Evolutionary conservation across 2,113 vertebrate species (phyloP), one percentile per base, ranked within the genome.

Genomic region (Grantiella picta): DNA sequence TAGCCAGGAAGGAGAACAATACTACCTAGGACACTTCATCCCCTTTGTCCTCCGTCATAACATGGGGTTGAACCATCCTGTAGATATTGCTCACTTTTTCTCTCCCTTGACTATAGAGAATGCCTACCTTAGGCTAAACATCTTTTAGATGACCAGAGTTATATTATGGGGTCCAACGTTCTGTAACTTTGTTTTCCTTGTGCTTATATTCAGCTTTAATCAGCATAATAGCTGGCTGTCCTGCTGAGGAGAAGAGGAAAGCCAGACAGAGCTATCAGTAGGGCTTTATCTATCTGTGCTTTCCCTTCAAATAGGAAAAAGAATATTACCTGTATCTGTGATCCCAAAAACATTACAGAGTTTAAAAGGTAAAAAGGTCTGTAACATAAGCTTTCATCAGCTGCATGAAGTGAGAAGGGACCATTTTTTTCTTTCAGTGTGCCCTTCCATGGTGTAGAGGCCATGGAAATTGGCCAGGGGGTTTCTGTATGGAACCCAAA

Each of bases 401-500:
- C 65, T 82, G 42, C 3, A 2, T 88, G 76, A 93, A 80, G 54
- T n/a, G 27, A 85, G 40, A 86, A 52, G 19, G 42, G 64, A 81
- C 68, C 28, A 49, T 83, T 95, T 82, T 63, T 88, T 35, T 79
- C 14, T 63, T 80, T 71, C 3, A 6, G 15, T 84, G 42, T 95
- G 90, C 35, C 90, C 87, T 94, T 95, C 64, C 60, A 78, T 36
- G 27, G 59, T 35, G 38, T 71, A 91, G 86, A 94, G 81, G 75
- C 91, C 38, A 10, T 96, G 94, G 95, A 95, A 90, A 65, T 84
- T 1, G 0, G 68, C 90, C 92, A 94, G 60, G 54, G 0, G 1
- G 65, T 83, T 93, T 96, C 60, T 95, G 33, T 73, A 42, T 70
- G 44, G 69, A 94, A 75, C 90, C 52, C 64, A 86, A 95, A 95